These are phyloP conservation scores for Cheilosia vulpina DNA, from an alignment of 2,888 invertebrate genomes.

Conservation along the genomic window DNA sequence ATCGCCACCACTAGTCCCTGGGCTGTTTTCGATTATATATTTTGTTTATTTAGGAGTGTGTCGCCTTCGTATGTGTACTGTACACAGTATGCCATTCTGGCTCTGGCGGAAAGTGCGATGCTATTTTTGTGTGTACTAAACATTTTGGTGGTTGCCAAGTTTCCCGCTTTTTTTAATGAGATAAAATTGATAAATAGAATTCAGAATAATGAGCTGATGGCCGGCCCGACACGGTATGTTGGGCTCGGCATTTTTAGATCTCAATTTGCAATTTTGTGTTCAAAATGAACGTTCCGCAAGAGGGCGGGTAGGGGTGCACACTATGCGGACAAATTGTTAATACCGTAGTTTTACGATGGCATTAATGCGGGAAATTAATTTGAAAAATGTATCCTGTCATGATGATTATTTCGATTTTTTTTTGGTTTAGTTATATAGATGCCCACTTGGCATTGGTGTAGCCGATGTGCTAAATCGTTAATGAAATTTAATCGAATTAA, in stretches of 20 bases:
- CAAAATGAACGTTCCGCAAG: not conserved
- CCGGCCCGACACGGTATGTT: conserved; percentile 17
- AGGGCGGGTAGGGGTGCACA: not conserved
- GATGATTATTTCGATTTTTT: not conserved
- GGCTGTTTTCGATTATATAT: conserved; percentile 9
- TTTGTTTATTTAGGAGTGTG: conserved; percentile 53
- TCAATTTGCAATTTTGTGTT: conserved; percentile 63
- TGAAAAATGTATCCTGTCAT: conserved; percentile 68
- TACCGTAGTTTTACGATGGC: conserved; percentile 58
- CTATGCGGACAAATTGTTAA: conserved; percentile 40
- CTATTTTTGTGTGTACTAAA: conserved; percentile 51
- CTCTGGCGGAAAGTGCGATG: not conserved
- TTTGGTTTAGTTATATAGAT: conserved; percentile 34
- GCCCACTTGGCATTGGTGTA: conserved; percentile 58
- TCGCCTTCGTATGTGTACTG: too few relatives aligned
- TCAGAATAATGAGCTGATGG: conserved; percentile 68
- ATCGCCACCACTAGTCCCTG: conserved; percentile 23
- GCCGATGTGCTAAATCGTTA: conserved; percentile 70
- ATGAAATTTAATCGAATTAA: conserved; percentile 66
- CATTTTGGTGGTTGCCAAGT: conserved; percentile 56
- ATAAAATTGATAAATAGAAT: conserved; percentile 69
- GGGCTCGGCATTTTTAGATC: conserved; percentile 61
- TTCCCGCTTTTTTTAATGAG: conserved; percentile 57
- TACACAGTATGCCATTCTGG: too few relatives aligned
- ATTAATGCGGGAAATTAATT: conserved; percentile 74